phyloP scores from a whole-genome alignment of 2,113 vertebrate genomes.

The Indicator maculatus region DNA sequence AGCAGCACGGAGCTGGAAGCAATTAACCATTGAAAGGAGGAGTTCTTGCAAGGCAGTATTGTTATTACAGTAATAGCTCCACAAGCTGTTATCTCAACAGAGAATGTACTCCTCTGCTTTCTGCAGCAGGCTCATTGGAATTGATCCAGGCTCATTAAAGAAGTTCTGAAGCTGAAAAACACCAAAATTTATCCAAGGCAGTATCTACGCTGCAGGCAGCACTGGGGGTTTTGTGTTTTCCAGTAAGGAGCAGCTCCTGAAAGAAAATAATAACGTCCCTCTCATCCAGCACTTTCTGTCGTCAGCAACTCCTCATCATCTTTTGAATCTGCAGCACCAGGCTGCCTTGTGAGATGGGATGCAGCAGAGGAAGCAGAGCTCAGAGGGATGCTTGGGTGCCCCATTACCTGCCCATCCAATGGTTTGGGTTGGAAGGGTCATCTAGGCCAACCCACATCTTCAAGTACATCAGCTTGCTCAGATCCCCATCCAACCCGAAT shows the following conservation, averaged over 20 bases:
- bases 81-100: constrained; percentile 22
- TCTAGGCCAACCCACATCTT: neutral
- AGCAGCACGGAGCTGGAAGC: constrained; percentile 23
- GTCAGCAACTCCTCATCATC: neutral
- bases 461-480: neutral
- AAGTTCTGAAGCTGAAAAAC: constrained; percentile 12
- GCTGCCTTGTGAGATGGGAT: neutral
- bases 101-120: neutral
- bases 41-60: neutral
- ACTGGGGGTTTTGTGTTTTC: neutral
- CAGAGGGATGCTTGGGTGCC: neutral
- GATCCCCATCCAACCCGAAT: neutral
- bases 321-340: neutral
- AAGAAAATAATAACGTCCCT: neutral
- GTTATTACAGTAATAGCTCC: neutral
- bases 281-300: neutral
- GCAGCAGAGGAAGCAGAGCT: neutral
- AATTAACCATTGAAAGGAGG: constrained; percentile 26
- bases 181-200: neutral
- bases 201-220: neutral
- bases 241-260: neutral
- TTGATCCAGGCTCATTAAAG: neutral
- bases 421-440: neutral
- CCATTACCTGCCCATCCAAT: neutral
- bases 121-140: neutral